Evolutionary conservation across 2,888 invertebrate species (phyloP).

Genomic region (Pycnomerus fuliginosus): DNA sequence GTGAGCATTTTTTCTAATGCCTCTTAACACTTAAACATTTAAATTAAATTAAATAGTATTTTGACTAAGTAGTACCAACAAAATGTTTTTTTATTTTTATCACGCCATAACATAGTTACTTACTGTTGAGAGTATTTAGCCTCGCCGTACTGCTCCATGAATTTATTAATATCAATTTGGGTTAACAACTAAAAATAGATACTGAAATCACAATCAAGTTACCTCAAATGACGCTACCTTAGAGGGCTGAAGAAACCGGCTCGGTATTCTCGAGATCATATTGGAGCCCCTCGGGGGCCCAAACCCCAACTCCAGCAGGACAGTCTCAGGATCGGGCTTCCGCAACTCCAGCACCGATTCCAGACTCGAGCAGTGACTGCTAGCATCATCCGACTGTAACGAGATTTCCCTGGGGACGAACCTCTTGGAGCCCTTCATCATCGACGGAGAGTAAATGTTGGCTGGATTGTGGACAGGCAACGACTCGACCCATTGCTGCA

Average conservation of each 20-base stretch:
- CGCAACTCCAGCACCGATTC: slow-evolving; percentile 81
- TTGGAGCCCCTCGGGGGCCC: slow-evolving; percentile 70
- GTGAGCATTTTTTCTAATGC: too few species aligned
- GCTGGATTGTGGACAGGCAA: slow-evolving; percentile 25
- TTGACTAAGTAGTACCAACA: too few species aligned
- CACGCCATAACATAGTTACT: too few species aligned
- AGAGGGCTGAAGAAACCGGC: slow-evolving; percentile 78
- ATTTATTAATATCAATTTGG: slow-evolving; percentile 48
- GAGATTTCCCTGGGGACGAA: slow-evolving; percentile 47
- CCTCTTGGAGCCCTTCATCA: slow-evolving; percentile 26
- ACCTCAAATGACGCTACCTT: slow-evolving; percentile 54
- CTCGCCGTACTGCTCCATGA: slow-evolving; percentile 48
- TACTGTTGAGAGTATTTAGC: slow-evolving; percentile 27
- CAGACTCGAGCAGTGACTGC: slow-evolving; percentile 74
- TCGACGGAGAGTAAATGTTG: slow-evolving; percentile 13
- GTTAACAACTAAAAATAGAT: slow-evolving; percentile 42
- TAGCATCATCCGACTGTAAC: slow-evolving; percentile 52
- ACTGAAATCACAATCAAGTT: neutral
- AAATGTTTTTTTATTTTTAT: too few species aligned
- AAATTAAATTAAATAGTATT: too few species aligned
- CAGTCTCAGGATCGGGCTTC: slow-evolving; percentile 85
- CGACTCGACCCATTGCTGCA: slow-evolving; percentile 73
- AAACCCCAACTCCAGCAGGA: slow-evolving; percentile 79
- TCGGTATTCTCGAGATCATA: slow-evolving; percentile 77
- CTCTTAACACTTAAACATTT: too few species aligned